Percentiles rank a stretch among this genome's conserved stretches.
Conservation (phyloP, 2,888 invertebrate genomes). For the Polydrusus pterygomalis region DNA sequence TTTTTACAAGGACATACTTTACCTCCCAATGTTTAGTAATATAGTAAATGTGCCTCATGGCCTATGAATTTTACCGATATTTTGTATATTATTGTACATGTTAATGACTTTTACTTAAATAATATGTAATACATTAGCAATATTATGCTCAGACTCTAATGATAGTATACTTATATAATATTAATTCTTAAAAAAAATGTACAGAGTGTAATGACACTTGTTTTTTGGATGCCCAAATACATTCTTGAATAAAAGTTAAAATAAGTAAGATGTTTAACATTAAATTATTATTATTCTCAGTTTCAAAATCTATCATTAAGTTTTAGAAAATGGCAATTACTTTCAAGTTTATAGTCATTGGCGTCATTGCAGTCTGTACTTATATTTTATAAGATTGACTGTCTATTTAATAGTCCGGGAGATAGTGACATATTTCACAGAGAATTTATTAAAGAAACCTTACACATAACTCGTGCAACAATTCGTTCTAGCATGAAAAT, state of each 20-base stretch:
- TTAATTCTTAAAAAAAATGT: background rate
- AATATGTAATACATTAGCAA: background rate
- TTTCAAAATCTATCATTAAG: no score
- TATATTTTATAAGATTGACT: constrained; percentile 13
- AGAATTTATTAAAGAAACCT: no score
- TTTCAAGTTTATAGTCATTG: no score
- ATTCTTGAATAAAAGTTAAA: no score
- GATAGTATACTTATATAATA: background rate
- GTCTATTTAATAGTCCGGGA: background rate
- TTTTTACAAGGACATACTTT: background rate
- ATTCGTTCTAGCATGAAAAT: no score
- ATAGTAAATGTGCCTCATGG: background rate
- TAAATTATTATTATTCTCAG: no score
- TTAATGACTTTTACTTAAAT: background rate
- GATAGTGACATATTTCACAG: no score
- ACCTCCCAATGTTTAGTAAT: background rate
- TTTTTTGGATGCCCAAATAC: no score
- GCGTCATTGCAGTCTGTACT: background rate
- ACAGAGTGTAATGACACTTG: background rate
- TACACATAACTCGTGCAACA: no score
- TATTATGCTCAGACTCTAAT: constrained; percentile 14
- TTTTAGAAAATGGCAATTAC: no score
- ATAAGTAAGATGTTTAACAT: no score
- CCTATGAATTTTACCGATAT: constrained; percentile 10
- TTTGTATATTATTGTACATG: constrained; percentile 20